phyloP scores from a whole-genome alignment of 2,888 invertebrate genomes.

The Ormyrus thymus region DNA sequence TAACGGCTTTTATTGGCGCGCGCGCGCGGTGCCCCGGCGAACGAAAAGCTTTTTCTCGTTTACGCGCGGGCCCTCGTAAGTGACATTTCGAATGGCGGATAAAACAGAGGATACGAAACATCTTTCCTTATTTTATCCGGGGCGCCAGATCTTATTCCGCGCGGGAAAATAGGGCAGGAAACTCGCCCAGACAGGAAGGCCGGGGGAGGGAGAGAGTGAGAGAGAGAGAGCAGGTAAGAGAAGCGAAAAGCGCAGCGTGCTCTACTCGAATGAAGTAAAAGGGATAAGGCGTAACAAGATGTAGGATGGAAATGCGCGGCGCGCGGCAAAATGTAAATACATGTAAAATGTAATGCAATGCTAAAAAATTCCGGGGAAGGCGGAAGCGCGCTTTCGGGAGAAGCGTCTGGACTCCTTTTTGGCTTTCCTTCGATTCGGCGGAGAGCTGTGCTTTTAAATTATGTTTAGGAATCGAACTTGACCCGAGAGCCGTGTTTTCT shows the following conservation, averaged over 20 bases:
- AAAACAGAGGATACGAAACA: constrained; percentile 37
- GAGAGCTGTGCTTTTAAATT: too few species aligned
- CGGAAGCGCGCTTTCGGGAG: background rate
- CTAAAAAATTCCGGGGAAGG: background rate
- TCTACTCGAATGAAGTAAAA: constrained; percentile 7
- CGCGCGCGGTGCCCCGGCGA: constrained; percentile 15
- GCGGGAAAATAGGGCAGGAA: constrained; percentile 4
- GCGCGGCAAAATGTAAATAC: background rate
- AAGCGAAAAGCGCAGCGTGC: background rate
- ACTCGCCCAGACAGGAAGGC: background rate
- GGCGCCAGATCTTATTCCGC: constrained; percentile 30
- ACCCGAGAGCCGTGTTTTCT: too few species aligned
- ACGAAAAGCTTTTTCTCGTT: constrained; percentile 47
- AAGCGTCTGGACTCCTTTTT: background rate
- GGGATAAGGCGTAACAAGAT: constrained; percentile 10
- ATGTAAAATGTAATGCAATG: constrained; percentile 6
- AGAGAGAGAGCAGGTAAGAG: background rate
- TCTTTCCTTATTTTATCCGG: constrained; percentile 26
- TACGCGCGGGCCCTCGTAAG: constrained; percentile 32
- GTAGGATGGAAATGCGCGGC: background rate
- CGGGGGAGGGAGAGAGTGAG: background rate
- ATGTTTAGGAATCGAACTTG: too few species aligned
- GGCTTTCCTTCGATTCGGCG: too few species aligned
- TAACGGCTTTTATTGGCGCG: constrained; percentile 24
- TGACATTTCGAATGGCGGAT: constrained; percentile 48